phyloP scores from a whole-genome alignment of 2,888 invertebrate species.

The Lepidonotus clava region DNA sequence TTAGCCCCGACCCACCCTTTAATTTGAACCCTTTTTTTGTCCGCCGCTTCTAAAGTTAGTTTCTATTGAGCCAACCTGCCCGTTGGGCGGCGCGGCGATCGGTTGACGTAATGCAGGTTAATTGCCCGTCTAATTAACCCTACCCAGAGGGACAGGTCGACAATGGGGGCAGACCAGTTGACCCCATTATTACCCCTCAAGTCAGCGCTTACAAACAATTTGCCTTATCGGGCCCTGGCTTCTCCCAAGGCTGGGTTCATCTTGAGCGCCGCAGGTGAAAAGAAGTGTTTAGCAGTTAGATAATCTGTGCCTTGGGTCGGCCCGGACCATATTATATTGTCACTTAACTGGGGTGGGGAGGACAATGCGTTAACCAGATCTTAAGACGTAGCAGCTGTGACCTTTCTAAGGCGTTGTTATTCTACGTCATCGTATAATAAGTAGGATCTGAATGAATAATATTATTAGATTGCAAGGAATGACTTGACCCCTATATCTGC shows the following conservation, averaged over 20 bases:
- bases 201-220: neutral
- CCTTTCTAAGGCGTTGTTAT: no score
- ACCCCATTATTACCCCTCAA: slow-evolving; percentile 15
- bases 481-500: no score
- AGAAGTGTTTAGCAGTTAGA: no score
- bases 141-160: neutral
- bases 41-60: slow-evolving; percentile 8
- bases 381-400: no score
- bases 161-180: slow-evolving; percentile 15
- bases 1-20: neutral
- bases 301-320: no score
- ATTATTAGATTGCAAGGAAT: no score
- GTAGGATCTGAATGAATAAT: no score
- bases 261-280: neutral
- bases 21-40: neutral
- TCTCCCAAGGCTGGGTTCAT: neutral
- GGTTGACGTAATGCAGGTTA: slow-evolving; percentile 34
- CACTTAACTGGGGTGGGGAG: no score
- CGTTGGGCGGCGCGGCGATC: neutral
- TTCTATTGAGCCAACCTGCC: neutral
- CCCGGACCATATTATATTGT: no score
- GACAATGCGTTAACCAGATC: no score
- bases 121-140: slow-evolving; percentile 44
- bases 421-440: no score
- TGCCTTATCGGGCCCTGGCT: neutral